These are phyloP conservation scores for Guaruba guarouba DNA, from an alignment of 2,113 vertebrate species.

Conservation along the genomic window DNA sequence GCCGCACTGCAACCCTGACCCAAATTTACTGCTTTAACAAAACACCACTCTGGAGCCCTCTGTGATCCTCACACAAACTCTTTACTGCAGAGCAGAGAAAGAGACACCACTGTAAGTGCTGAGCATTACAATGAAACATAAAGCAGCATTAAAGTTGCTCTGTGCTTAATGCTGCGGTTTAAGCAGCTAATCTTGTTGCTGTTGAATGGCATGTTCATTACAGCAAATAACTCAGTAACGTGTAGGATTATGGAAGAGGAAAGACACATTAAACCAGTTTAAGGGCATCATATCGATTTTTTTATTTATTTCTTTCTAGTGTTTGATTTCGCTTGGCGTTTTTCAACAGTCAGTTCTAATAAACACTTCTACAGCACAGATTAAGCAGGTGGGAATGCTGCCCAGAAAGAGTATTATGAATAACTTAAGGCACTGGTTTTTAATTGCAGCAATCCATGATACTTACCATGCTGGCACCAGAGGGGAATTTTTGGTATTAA, in stretches of 20 bases:
- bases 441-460: conserved; percentile 72
- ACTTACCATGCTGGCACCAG: conserved; percentile 61
- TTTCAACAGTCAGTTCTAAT: conserved; percentile 65
- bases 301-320: neutral
- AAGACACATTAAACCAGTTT: conserved; percentile 63
- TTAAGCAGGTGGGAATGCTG: conserved; percentile 66
- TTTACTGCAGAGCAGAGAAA: neutral
- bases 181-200: conserved; percentile 50
- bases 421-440: conserved; percentile 65
- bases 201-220: conserved; percentile 56
- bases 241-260: conserved; percentile 55
- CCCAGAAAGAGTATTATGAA: conserved; percentile 70
- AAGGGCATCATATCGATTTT: conserved; percentile 52
- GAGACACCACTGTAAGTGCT: neutral
- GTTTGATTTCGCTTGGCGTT: conserved; percentile 38
- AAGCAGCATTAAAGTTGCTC: conserved; percentile 36
- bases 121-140: conserved; percentile 5
- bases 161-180: neutral
- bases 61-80: neutral
- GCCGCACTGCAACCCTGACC: accelerated
- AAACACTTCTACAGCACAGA: conserved; percentile 30
- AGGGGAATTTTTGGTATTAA: conserved; percentile 46
- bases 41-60: neutral
- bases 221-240: conserved; percentile 47
- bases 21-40: neutral